A percentile compares a stretch with the other conserved stretches of the same genome.
Evolutionary conservation across 2,113 vertebrate species (phyloP).

Genomic region (Neoarius graeffei): DNA sequence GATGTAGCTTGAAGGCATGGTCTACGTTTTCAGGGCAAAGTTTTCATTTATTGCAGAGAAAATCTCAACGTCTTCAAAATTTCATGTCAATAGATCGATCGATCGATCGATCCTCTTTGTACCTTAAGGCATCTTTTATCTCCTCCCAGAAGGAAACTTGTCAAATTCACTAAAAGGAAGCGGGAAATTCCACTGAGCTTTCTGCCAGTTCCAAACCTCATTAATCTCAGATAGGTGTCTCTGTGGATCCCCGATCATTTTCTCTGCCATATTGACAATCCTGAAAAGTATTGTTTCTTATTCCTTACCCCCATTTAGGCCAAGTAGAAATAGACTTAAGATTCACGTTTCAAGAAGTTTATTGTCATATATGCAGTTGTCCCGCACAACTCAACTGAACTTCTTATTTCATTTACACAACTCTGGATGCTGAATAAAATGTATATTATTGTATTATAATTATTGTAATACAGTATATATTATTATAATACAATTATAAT

Average conservation of each 20-base stretch:
- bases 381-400: background rate
- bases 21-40: background rate
- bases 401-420: background rate
- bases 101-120: background rate
- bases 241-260: background rate
- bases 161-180: background rate
- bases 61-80: background rate
- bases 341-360: background rate
- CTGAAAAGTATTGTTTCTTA: background rate
- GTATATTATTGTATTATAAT: no score
- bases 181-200: background rate
- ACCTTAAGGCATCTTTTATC: background rate
- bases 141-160: background rate
- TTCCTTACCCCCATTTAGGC: background rate
- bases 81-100: background rate
- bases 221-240: background rate
- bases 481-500: no score
- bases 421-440: background rate
- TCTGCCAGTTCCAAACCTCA: background rate
- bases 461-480: no score
- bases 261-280: background rate
- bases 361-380: background rate
- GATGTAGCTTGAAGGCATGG: background rate
- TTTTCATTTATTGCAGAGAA: background rate
- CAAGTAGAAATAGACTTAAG: background rate